Percentiles rank a stretch among this genome's conserved stretches.
These are phyloP conservation scores for Drosophila sordidula DNA, from an alignment of 2,888 invertebrate species.

Conservation along the genomic window DNA sequence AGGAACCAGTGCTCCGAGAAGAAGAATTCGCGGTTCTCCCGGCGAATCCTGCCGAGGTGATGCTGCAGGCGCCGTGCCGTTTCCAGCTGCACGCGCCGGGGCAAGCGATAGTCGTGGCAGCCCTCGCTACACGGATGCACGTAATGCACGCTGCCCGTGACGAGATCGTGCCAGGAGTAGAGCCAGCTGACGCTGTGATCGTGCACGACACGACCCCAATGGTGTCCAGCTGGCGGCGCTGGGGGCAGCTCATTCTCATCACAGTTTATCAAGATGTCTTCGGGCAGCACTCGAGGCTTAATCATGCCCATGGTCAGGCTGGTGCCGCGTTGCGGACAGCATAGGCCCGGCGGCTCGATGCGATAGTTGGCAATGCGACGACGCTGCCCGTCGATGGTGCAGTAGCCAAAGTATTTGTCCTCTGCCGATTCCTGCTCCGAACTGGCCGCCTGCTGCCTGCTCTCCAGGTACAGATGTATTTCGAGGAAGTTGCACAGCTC, in stretches of 20 bases:
- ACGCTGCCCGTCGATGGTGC: constrained; percentile 16
- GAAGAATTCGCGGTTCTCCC: not conserved
- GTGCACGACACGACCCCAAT: constrained; percentile 24
- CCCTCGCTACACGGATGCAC: not conserved
- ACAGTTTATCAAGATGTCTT: constrained; percentile 32
- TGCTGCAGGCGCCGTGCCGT: constrained; percentile 25
- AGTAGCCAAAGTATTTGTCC: not conserved
- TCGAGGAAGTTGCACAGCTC: constrained; percentile 17
- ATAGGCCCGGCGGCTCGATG: constrained; percentile 10
- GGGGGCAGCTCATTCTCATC: constrained; percentile 4
- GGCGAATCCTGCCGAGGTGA: constrained; percentile 4
- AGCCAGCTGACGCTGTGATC: constrained; percentile 27
- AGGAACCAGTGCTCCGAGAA: not conserved
- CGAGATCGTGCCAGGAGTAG: constrained; percentile 21
- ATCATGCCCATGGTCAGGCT: constrained; percentile 16
- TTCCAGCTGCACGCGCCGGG: constrained; percentile 6
- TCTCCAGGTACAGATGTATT: constrained; percentile 5
- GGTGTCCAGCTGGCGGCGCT: constrained; percentile 19
- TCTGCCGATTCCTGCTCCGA: not conserved
- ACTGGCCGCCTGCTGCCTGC: not conserved
- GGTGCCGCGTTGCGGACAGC: not conserved
- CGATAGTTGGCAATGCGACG: not conserved
- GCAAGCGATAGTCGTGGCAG: not conserved
- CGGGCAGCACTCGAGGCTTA: constrained; percentile 20
- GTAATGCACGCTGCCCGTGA: not conserved